Base-by-base conservation (phyloP, 2,888 invertebrate species). In the Eucera pruinosa region DNA sequence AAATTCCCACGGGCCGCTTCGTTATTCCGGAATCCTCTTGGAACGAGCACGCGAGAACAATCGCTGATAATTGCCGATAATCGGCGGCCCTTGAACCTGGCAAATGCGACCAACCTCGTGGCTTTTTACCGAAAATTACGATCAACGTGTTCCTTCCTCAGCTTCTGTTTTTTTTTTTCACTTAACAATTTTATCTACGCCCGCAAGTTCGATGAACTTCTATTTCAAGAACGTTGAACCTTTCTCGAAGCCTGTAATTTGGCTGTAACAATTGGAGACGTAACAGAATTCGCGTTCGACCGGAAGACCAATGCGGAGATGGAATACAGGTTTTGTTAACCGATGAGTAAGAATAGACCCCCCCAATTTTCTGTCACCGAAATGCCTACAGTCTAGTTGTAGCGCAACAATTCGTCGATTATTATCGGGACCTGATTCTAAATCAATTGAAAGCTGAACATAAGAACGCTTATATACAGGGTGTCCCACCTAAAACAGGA, bases 51-150 rank as follows among this genome's bases (percentile, higher is more conserved):
- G 62, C 23, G 25, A 18, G 62, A 72, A 83, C 77, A 70, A 85
- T 82, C 69, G 58, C 57, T 52, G 71, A 86, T 76, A 72, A 81
- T 74, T 67, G 57, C 55, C 54, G 74, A 74, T 75, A 72, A 67
- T 71, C 52, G 27, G 7, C 52, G 60, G 5, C 23, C 39, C 39
- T 7, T 52, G 61, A 50, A 39, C 33, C 36, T 27, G 20, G 0
- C 4, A 36, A 48, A 15, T 18, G 11, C 25, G 20, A 4, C 1
- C 6, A 36, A 23, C 11, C 23, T 11, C 33, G 18, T 20, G 27
- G 11, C 36, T 57, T 39, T 61, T 30, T 43, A 23, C 43, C 55
- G 36, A 62, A 72, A 80, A 72, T 65, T 50, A 25, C 52, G 2
- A 54, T 33, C 41, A 39, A 20, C 9, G 2, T 18, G n/a, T n/a